Evolutionary conservation across 2,888 invertebrate genomes (phyloP), one percentile per base, ranked within the genome.

Genomic region (Uropetala carovei): DNA sequence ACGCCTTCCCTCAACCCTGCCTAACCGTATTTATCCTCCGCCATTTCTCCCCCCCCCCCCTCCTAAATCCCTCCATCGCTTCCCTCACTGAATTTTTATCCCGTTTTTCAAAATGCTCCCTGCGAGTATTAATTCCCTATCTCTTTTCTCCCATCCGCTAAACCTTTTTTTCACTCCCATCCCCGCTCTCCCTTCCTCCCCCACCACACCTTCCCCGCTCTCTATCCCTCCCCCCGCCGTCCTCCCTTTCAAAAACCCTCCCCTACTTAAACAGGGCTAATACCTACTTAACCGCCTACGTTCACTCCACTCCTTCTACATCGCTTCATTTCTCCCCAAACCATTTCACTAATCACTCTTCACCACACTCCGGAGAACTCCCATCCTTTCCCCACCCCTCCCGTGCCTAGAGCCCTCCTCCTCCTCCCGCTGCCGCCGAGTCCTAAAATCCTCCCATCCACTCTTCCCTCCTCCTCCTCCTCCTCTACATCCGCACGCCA

Each of bases 311-410:
- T 30, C 60, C 86, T 9, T 58, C 58, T 22, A 57, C 86, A 27
- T 30, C 86, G 27, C 86, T 82, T 82, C 86, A 59, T 60, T 30
- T n/a, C 60, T 13, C 85, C n/a, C 86, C 86, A 86, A 84, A 64
- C 86, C 86, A 86, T 60, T 64, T 64, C 64, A 64, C 89, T 89
- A 89, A 89, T 89, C 89, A 89, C 89, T 89, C 89, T 89, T 68
- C 89, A 68, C 64, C 64, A 43, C 89, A 68, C 89, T 89, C 89
- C 27, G 30, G 86, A 84, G 86, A 86, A 60, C 59, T 86, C 59
- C 22, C 86, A 27, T 59, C 27, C 86, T 30, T 86, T 16, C 60
- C 86, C 18, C 13, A n/a, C n/a, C 86, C 85, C 59, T 43, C 43
- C 43, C 5, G 1, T 43, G 5, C 43, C 43, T 43, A 84, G 86